Percentiles rank a stretch among this genome's conserved stretches.
phyloP scores from a whole-genome alignment of 2,888 invertebrate genomes.

The Rhagophthalmus giganteus region DNA sequence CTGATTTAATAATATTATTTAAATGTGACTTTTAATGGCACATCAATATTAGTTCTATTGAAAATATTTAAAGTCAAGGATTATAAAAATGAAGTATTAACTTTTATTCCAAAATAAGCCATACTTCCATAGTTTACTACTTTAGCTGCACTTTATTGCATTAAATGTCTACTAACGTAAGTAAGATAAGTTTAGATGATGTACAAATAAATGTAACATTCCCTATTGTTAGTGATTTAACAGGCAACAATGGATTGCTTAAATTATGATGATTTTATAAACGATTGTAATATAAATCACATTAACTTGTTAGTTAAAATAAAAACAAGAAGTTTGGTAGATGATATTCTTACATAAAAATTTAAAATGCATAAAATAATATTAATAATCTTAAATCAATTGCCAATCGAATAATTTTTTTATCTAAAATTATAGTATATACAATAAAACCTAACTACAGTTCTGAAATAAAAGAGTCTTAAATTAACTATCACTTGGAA shows the following conservation, averaged over 20 bases:
- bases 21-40: too few relatives aligned
- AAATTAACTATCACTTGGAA: conserved; percentile 37
- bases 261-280: too few relatives aligned
- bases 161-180: not conserved
- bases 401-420: not conserved
- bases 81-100: conserved; percentile 1
- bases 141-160: conserved; percentile 5
- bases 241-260: too few relatives aligned
- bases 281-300: too few relatives aligned
- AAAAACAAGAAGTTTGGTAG: not conserved
- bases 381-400: not conserved
- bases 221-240: too few relatives aligned
- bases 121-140: conserved; percentile 16
- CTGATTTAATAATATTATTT: too few relatives aligned
- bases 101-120: conserved; percentile 30
- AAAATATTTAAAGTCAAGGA: too few relatives aligned
- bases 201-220: too few relatives aligned
- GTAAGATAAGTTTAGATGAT: not conserved
- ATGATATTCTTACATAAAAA: not conserved
- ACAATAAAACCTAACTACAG: conserved; percentile 28
- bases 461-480: conserved; percentile 30
- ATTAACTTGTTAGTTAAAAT: conserved; percentile 1
- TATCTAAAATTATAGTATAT: conserved; percentile 18
- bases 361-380: not conserved
- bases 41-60: too few relatives aligned